These are phyloP conservation scores for Hemiscyllium ocellatum DNA, from an alignment of 2,113 vertebrate genomes.

Conservation along the genomic window DNA sequence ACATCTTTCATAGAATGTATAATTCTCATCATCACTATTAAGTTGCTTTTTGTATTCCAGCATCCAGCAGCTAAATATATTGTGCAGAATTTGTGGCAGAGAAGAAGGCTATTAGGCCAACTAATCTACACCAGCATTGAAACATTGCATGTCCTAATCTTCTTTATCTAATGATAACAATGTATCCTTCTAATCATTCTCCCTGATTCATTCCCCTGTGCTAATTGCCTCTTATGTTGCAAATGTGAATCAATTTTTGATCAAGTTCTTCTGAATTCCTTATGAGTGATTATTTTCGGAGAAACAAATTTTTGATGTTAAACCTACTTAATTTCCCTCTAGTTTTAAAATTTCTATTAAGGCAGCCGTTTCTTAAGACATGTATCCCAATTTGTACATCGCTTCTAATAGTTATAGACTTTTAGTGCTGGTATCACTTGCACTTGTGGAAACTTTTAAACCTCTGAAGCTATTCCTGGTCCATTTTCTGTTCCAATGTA, in stretches of 20 bases:
- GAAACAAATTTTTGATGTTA: neutral
- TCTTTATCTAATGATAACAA: neutral
- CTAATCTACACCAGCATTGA: neutral
- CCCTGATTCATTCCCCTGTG: neutral
- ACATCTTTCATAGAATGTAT: neutral
- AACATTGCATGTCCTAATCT: neutral
- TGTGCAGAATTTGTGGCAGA: neutral
- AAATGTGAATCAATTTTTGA: neutral
- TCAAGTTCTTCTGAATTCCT: neutral
- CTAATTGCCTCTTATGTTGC: neutral
- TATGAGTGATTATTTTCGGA: neutral
- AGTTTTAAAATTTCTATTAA: neutral
- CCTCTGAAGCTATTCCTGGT: neutral
- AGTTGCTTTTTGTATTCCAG: neutral
- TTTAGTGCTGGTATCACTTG: neutral
- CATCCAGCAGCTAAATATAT: neutral
- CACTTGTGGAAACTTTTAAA: neutral
- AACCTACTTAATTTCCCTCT: neutral
- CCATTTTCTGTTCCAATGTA: neutral
- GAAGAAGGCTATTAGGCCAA: neutral
- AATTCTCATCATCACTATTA: no score
- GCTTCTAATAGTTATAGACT: neutral
- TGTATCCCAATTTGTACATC: neutral
- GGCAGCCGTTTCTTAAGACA: neutral
- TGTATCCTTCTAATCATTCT: neutral